phyloP scores from a whole-genome alignment of 2,113 vertebrate species.

The Gorsachius goisagi region DNA sequence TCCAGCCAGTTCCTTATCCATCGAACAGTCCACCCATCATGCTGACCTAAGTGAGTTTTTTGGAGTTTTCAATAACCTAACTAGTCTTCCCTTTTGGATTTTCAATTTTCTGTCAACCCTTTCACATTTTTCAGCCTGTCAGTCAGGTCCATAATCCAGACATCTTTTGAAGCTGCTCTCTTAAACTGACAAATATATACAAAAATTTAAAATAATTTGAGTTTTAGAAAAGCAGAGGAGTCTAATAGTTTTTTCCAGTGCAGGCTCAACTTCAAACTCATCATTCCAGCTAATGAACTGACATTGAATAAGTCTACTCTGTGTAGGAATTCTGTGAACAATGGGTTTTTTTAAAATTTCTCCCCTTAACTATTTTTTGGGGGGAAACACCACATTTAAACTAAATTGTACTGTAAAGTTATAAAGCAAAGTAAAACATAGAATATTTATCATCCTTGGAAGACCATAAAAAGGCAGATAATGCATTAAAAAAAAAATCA shows the following conservation, averaged over 20 bases:
- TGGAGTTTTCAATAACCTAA: background rate
- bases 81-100: background rate
- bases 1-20: too few species aligned
- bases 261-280: background rate
- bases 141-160: background rate
- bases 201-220: background rate
- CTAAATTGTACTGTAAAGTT: background rate
- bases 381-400: background rate
- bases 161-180: background rate
- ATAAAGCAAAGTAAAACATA: background rate
- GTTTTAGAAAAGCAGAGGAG: background rate
- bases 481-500: background rate
- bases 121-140: background rate
- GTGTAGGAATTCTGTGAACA: background rate
- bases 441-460: background rate
- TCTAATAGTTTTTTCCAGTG: background rate
- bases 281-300: background rate
- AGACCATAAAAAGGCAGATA: background rate
- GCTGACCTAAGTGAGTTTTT: background rate
- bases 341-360: background rate
- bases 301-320: background rate
- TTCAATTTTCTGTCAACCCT: background rate
- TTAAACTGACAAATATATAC: background rate
- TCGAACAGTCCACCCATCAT: too few species aligned
- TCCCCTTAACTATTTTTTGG: background rate